These are phyloP conservation scores for Hypsopygia costalis DNA, from an alignment of 2,888 invertebrate genomes.

Conservation along the genomic window DNA sequence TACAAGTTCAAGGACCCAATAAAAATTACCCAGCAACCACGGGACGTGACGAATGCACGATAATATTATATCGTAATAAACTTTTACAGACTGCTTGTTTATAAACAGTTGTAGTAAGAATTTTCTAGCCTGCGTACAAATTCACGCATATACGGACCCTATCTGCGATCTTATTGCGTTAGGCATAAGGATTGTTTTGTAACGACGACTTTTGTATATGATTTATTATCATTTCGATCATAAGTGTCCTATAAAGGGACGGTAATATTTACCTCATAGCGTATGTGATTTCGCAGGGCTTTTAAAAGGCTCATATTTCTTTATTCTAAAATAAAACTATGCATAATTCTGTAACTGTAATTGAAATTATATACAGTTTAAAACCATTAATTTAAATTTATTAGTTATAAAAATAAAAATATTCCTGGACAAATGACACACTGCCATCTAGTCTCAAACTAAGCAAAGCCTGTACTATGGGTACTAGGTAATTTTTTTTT, in stretches of 20 bases:
- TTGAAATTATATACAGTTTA: too few species aligned
- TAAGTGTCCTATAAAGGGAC: slow-evolving; percentile 12
- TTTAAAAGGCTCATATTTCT: too few species aligned
- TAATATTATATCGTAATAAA: slow-evolving; percentile 30
- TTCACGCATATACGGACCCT: neutral
- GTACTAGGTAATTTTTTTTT: too few species aligned
- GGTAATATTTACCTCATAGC: too few species aligned
- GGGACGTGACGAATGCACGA: slow-evolving; percentile 45
- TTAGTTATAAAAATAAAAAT: too few species aligned
- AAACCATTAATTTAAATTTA: too few species aligned
- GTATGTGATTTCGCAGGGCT: too few species aligned
- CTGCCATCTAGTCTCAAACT: too few species aligned
- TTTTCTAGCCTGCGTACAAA: slow-evolving; percentile 18
- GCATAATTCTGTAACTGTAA: too few species aligned
- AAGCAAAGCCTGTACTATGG: too few species aligned
- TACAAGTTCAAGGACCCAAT: slow-evolving; percentile 76
- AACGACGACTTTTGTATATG: neutral
- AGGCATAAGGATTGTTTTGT: slow-evolving; percentile 3
- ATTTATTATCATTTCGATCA: slow-evolving; percentile 10
- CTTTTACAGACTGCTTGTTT: slow-evolving; percentile 29
- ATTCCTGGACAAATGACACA: too few species aligned
- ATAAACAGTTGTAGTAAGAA: slow-evolving; percentile 23
- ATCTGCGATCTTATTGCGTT: slow-evolving; percentile 2
- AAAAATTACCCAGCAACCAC: slow-evolving; percentile 58
- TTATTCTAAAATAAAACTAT: too few species aligned